A percentile compares a stretch with the other conserved stretches of the same genome.
Conservation (phyloP, 1,140 invertebrate genomes). For the Manduca sexta region DNA sequence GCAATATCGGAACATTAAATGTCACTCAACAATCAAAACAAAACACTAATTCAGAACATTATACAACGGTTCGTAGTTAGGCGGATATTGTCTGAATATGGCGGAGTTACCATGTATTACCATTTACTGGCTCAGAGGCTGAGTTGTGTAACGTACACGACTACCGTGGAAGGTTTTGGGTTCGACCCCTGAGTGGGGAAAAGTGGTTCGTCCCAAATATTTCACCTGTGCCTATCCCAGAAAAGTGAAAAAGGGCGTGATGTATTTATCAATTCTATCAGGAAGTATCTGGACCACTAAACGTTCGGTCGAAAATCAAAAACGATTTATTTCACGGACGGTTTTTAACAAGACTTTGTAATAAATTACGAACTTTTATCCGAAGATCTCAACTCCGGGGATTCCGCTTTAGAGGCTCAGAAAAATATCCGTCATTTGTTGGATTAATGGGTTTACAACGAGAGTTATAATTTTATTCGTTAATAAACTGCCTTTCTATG, state of each 20-base stretch:
- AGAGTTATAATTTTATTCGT: slow-evolving; percentile 17
- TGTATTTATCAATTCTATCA: background rate
- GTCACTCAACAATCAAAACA: too few species aligned
- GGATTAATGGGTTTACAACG: slow-evolving; percentile 33
- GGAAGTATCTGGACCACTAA: background rate
- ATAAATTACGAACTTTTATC: slow-evolving; percentile 34
- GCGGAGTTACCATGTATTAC: too few species aligned
- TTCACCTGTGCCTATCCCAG: background rate
- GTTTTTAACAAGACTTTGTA: background rate
- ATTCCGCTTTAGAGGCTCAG: slow-evolving; percentile 24
- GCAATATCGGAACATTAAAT: too few species aligned
- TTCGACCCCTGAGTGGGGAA: background rate
- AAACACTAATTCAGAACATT: too few species aligned
- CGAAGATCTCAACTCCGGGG: slow-evolving; percentile 29
- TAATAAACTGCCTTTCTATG: background rate
- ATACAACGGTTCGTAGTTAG: too few species aligned
- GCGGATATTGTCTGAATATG: too few species aligned
- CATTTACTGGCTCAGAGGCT: too few species aligned
- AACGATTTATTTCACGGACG: slow-evolving; percentile 3
- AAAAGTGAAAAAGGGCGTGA: background rate
- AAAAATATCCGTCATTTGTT: slow-evolving; percentile 35
- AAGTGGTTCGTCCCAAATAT: background rate
- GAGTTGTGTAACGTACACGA: too few species aligned
- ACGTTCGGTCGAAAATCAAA: background rate
- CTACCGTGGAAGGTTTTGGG: too few species aligned